Conservation (phyloP, 2,888 invertebrate species). For the Onchidella celtica region DNA sequence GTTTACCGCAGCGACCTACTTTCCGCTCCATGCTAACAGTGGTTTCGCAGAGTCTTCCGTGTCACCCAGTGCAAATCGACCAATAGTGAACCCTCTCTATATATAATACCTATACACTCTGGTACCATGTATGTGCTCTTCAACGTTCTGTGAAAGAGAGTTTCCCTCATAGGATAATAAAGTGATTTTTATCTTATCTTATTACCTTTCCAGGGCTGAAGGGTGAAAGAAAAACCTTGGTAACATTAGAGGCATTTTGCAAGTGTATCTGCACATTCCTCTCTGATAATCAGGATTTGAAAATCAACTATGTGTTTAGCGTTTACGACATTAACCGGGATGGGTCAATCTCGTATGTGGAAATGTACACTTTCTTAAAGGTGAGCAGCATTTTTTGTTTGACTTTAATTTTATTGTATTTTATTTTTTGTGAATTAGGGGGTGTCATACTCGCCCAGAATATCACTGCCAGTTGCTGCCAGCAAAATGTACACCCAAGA, state of each 20-base stretch:
- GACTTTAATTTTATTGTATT: no score
- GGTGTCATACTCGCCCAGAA: not conserved
- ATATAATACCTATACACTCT: no score
- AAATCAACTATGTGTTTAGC: conserved; percentile 16
- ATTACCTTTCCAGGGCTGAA: not conserved
- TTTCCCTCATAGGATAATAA: no score
- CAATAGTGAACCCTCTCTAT: no score
- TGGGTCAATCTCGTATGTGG: not conserved
- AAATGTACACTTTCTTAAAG: conserved; percentile 14
- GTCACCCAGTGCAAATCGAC: no score
- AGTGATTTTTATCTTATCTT: not conserved
- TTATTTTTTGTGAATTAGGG: not conserved
- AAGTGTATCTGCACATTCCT: conserved; percentile 14
- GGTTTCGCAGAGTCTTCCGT: no score
- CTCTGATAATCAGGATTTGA: not conserved
- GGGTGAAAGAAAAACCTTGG: not conserved
- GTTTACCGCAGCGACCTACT: no score
- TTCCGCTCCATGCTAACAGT: no score
- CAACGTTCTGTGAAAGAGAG: no score
- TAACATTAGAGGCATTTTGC: conserved; percentile 28
- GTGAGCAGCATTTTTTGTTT: not conserved
- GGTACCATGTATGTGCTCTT: no score
- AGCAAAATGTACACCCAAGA: no score
- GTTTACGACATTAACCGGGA: conserved; percentile 28
- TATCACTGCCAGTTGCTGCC: no score